These are phyloP conservation scores for Pyralis farinalis DNA, from an alignment of 2,888 invertebrate genomes.

Conservation along the genomic window DNA sequence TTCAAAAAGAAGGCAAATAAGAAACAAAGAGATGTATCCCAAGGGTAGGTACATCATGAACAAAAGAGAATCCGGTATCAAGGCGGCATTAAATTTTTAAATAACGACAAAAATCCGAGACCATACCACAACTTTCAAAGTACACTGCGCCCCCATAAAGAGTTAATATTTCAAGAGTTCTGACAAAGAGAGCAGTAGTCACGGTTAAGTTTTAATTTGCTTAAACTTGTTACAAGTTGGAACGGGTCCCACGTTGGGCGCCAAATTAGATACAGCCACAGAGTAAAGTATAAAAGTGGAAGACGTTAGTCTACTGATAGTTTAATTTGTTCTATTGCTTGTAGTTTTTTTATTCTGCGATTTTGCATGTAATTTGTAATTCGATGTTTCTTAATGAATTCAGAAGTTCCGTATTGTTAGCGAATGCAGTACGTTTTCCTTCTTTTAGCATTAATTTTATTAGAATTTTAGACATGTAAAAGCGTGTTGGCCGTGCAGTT, in stretches of 20 bases:
- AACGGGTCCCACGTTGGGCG: conserved; percentile 72
- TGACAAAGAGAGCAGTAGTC: conserved; percentile 74
- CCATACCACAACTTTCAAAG: conserved; percentile 43
- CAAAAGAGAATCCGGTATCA: conserved; percentile 44
- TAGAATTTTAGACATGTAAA: neutral
- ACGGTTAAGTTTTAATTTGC: conserved; percentile 77
- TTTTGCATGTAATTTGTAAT: conserved; percentile 45
- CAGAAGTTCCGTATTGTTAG: neutral
- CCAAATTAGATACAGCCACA: conserved; percentile 67
- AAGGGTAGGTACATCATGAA: conserved; percentile 40
- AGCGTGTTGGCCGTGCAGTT: no score
- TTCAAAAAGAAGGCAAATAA: conserved; percentile 14
- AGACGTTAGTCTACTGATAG: conserved; percentile 64
- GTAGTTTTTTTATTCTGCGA: conserved; percentile 41
- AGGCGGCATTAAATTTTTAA: conserved; percentile 64
- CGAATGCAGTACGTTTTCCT: neutral
- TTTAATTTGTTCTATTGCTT: conserved; percentile 63
- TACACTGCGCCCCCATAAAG: conserved; percentile 72
- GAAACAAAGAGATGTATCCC: conserved; percentile 34
- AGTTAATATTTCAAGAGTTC: conserved; percentile 75
- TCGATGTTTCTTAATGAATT: conserved; percentile 26
- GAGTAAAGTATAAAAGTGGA: conserved; percentile 38
- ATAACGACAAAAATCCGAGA: conserved; percentile 54
- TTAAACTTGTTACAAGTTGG: conserved; percentile 78
- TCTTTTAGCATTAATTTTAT: conserved; percentile 1